Evolutionary conservation across 2,113 vertebrate species (phyloP).

Genomic region (Eudyptes chrysolophus): DNA sequence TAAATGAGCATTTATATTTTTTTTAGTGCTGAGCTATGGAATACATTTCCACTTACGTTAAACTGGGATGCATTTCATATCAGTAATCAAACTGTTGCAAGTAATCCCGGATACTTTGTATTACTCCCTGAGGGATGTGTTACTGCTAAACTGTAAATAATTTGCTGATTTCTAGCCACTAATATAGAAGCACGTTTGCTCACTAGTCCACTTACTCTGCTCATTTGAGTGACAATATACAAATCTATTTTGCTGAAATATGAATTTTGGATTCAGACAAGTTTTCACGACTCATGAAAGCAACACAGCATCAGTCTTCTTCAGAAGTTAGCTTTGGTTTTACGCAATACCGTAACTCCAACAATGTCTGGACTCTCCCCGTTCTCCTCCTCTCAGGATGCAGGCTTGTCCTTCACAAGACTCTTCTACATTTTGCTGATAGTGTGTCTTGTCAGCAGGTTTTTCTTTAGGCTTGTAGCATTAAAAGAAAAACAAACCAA

Average conservation of each 20-base stretch:
- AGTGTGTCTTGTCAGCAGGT: background rate
- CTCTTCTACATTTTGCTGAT: background rate
- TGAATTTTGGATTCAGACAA: background rate
- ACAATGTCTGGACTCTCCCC: background rate
- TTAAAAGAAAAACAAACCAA: background rate
- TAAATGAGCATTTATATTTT: background rate
- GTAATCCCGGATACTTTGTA: background rate
- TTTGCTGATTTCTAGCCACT: constrained; percentile 5
- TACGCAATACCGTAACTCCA: background rate
- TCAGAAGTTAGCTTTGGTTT: background rate
- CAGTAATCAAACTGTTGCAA: background rate
- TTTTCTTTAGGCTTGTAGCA: background rate
- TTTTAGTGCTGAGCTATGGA: constrained; percentile 7
- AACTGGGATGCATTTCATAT: background rate
- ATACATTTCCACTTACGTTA: background rate
- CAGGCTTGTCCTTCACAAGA: background rate
- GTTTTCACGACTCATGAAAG: background rate
- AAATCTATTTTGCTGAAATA: background rate
- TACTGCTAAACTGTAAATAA: background rate
- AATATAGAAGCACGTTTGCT: background rate
- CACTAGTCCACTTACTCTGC: background rate
- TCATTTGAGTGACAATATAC: background rate
- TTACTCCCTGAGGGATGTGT: background rate
- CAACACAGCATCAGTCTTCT: background rate
- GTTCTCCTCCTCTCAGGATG: background rate